These are phyloP conservation scores for Gobius niger DNA, from an alignment of 2,113 vertebrate species.

Conservation along the genomic window DNA sequence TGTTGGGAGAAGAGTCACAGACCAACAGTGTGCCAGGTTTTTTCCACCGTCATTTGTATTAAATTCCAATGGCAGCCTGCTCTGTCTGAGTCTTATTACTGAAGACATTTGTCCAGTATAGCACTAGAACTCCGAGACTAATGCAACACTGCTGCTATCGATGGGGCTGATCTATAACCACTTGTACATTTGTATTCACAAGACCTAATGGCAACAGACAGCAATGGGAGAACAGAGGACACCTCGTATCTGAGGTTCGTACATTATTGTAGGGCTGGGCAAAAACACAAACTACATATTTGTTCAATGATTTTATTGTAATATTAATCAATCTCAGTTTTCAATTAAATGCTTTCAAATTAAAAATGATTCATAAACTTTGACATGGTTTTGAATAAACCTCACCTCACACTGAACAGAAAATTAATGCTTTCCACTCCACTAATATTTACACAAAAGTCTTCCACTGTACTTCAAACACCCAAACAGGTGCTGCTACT, in stretches of 20 bases:
- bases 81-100: conserved; percentile 22
- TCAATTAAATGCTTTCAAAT: too few relatives aligned
- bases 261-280: not conserved
- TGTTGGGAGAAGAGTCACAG: not conserved
- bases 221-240: not conserved
- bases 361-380: too few relatives aligned
- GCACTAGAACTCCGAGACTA: conserved; percentile 12
- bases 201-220: conserved; percentile 14
- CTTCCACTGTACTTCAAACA: too few relatives aligned
- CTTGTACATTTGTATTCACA: conserved; percentile 29
- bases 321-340: too few relatives aligned
- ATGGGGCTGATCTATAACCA: conserved; percentile 27
- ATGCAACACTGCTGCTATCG: conserved; percentile 8
- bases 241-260: not conserved
- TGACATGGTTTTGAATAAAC: too few relatives aligned
- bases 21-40: conserved; percentile 19
- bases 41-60: conserved; percentile 39
- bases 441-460: too few relatives aligned
- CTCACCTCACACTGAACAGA: too few relatives aligned
- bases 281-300: too few relatives aligned
- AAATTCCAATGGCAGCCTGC: conserved; percentile 34
- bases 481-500: too few relatives aligned
- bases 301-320: too few relatives aligned
- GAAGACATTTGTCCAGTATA: conserved; percentile 38
- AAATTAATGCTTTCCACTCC: too few relatives aligned